These are phyloP conservation scores for Laticauda colubrina DNA, from an alignment of 2,113 vertebrate genomes.

Conservation along the genomic window DNA sequence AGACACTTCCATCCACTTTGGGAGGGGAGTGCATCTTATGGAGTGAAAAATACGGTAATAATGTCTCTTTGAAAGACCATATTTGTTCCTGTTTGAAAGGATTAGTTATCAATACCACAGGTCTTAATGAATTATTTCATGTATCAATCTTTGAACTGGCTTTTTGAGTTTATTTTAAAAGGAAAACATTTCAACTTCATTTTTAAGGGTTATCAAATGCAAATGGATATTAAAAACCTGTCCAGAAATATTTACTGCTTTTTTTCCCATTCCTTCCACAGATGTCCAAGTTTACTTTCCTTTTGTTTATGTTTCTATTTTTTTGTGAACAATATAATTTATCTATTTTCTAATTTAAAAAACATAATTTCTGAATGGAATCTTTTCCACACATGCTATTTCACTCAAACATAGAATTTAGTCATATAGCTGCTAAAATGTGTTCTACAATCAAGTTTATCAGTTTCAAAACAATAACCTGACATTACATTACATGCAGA, in stretches of 20 bases:
- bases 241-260: background rate
- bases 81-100: background rate
- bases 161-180: background rate
- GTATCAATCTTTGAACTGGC: background rate
- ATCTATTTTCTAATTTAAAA: conserved; percentile 17
- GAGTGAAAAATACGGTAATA: background rate
- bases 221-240: background rate
- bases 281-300: background rate
- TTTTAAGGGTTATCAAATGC: background rate
- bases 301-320: background rate
- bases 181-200: background rate
- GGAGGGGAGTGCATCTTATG: too few relatives aligned
- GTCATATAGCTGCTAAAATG: conserved; percentile 30
- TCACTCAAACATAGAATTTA: conserved; percentile 29
- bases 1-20: too few relatives aligned
- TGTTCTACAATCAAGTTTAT: conserved; percentile 35
- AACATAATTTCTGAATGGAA: conserved; percentile 32
- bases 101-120: background rate
- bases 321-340: background rate
- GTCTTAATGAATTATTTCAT: background rate
- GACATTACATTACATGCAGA: conserved; percentile 28
- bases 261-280: background rate
- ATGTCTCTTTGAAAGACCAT: background rate
- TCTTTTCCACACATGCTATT: conserved; percentile 17
- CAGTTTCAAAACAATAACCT: conserved; percentile 15